phyloP scores from a whole-genome alignment of 1,140 invertebrate species.

The Camponotus pennsylvanicus region DNA sequence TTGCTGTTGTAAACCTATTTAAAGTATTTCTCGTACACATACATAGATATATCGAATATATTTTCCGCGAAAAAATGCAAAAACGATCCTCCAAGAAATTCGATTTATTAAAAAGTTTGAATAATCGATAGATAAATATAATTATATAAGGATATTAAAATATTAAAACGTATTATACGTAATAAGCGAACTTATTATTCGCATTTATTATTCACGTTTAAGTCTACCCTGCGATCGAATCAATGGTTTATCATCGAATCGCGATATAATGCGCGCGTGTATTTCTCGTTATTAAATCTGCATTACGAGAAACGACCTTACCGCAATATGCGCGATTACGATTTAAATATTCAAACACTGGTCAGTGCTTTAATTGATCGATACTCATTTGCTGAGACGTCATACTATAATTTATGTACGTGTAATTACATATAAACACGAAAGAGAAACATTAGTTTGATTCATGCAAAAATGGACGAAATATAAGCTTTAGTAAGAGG shows the following conservation, averaged over 20 bases:
- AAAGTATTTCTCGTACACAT: not conserved
- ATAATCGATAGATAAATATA: not conserved
- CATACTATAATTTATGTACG: not conserved
- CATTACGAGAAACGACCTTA: slow-evolving; percentile 59
- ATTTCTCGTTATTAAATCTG: slow-evolving; percentile 65
- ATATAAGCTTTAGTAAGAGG: slow-evolving; percentile 3
- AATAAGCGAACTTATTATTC: slow-evolving; percentile 19
- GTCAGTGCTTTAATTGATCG: slow-evolving; percentile 63
- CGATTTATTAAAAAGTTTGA: not conserved
- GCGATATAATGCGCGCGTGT: not conserved
- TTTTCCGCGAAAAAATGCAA: not conserved
- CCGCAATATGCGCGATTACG: slow-evolving; percentile 38
- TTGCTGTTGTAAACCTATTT: not conserved
- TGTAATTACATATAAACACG: slow-evolving; percentile 3
- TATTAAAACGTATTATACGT: slow-evolving; percentile 4
- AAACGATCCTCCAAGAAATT: not conserved
- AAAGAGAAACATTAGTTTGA: not conserved
- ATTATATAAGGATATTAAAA: slow-evolving; percentile 19
- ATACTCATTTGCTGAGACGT: slow-evolving; percentile 44
- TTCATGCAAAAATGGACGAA: not conserved
- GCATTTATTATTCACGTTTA: slow-evolving; percentile 33
- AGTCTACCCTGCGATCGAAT: slow-evolving; percentile 10
- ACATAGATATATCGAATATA: not conserved
- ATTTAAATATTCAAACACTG: slow-evolving; percentile 64
- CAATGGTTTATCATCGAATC: slow-evolving; percentile 33